Evolutionary conservation across 2,797 vertebrate genomes (phyloP), one percentile per base, ranked within the genome.

Genomic region (Rhynchotus rufescens): DNA sequence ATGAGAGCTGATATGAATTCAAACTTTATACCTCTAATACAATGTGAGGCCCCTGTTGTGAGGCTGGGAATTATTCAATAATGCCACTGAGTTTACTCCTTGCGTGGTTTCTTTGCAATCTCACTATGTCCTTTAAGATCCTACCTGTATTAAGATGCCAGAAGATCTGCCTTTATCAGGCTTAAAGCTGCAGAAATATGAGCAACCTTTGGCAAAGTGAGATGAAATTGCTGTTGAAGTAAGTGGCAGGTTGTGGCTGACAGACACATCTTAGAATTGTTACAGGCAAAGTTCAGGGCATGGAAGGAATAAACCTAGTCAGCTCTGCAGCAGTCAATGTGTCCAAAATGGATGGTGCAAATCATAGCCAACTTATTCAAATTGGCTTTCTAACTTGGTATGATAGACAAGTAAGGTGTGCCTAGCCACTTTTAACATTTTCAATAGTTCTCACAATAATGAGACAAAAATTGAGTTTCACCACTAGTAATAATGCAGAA

Each of bases 331-430:
- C 38, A 88, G 73, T 93, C 79, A 65, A 12, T 86, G 90, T 90
- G 20, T 80, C 72, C 88, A 79, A 93, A 92, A 93, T 65, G 38
- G 65, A 91, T 80, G 61, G 54, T 74, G 90, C 64, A 62, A 77
- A 67, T 84, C 57, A 78, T 86, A 68, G 75, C 57, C 95, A 94
- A 96, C 86, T 94, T 95, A 94, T 94, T 94, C 86, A 90, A 91
- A 95, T 68, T 77, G 82, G 68, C 45, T 92, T 94, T 90, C 79
- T 28, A 5, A 90, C 84, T 86, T 84, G 54, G 49, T 68, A 69
- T 94, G 93, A 94, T 77, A 82, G 95, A 84, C 93, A 91, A 88
- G 72, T 67, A 94, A 0, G 38, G 80, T 88, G 65, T 82, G 88
- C 81, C 88, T 90, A 77, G 74, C 65, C 54, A 22, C 12, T 25